Conservation (phyloP, 2,113 vertebrate species). For the Poeciliopsis prolifica region DNA sequence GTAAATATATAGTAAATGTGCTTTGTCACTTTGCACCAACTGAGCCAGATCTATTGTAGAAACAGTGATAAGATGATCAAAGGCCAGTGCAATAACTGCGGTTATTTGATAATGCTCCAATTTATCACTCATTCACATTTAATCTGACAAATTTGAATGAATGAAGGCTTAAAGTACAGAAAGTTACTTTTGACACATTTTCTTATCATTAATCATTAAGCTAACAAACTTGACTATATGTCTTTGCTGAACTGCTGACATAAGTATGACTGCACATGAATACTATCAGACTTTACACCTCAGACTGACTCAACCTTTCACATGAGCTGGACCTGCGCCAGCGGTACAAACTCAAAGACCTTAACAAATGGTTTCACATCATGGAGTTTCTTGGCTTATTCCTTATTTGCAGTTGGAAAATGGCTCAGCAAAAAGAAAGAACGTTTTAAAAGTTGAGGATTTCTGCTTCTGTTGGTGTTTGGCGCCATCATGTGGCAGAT, state of each 20-base stretch:
- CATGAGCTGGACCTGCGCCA: neutral
- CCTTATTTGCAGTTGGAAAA: neutral
- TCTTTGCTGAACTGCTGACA: neutral
- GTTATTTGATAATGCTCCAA: too few species aligned
- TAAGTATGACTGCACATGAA: neutral
- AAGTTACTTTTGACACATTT: neutral
- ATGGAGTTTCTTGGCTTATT: neutral
- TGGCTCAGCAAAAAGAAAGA: neutral
- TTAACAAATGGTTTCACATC: neutral
- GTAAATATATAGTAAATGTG: neutral
- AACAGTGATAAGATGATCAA: neutral
- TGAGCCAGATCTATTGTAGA: neutral
- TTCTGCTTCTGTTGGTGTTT: neutral
- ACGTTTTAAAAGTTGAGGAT: neutral
- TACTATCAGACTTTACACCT: conserved; percentile 4
- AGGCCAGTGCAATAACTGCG: neutral
- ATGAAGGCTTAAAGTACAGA: neutral
- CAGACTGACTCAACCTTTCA: neutral
- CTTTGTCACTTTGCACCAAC: too few species aligned
- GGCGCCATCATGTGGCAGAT: neutral
- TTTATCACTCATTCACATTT: neutral
- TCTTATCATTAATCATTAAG: neutral
- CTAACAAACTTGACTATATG: neutral
- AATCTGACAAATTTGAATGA: neutral
- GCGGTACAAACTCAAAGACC: neutral